Base-by-base conservation (phyloP, 2,888 invertebrate species). In the Tanytarsus gracilentus region DNA sequence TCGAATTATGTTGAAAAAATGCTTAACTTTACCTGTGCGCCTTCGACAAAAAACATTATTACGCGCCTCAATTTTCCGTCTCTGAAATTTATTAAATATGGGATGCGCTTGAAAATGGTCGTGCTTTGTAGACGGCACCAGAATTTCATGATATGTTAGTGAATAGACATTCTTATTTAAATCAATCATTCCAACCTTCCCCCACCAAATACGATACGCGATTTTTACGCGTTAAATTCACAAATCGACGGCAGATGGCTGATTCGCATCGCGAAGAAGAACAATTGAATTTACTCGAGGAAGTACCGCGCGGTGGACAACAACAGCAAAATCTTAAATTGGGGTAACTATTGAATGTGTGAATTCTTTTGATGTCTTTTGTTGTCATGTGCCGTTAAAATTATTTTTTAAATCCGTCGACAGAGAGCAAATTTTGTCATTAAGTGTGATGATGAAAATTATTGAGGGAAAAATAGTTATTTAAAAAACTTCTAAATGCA, bases 251-350 rank as follows among this genome's bases (percentile, higher is more conserved):
- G 79, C 93, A 94, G 89, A 93, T 95, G 91, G 93, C 94, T 78
- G 96, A 96, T 78, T 91, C 93, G 74, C 87, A 88, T 75, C 86
- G 90, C 72, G 94, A 95, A 78, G 90, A 95, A 80, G 91, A 96
- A 77, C 93, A 92, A 78, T 89, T 93, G 72, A 93, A 93, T 69
- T 85, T 97, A 73, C 85, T 97, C 74, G 96, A 96, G 79, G 96
- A 96, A 79, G 91, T 88, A 72, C 86, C 92, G 74, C 84, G 88
- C 76, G 90, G 92, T 73, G 90, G 91, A 76, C 72, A 68, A 66
- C 74, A 73, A 66, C 66, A 66, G 55, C 95, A 95, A 82, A 91
- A 93, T 78, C 86, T 95, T 76, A 94, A 95, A 80, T 83, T 96
- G 78, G 96, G 96, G 96, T 96, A 91, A 88, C 83, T 81, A 76